These are phyloP conservation scores for Diadophis punctatus DNA, from an alignment of 2,113 vertebrate genomes.

Conservation along the genomic window DNA sequence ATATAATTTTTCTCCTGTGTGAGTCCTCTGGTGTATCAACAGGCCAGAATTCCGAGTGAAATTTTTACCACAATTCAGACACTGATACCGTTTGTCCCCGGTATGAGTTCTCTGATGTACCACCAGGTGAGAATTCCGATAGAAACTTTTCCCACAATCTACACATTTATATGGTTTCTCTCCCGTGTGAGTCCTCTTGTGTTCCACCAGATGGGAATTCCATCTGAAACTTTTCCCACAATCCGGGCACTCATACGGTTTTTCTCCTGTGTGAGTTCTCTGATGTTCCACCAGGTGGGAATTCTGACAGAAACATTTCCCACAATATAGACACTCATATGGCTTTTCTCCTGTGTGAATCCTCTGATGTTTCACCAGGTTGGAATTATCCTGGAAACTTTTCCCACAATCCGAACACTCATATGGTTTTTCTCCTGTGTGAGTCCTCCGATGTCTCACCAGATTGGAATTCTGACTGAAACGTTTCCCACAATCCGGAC, in stretches of 20 bases:
- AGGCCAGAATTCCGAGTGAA: background rate
- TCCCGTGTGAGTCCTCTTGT: too few species aligned
- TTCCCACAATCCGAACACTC: background rate
- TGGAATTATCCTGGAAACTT: too few species aligned
- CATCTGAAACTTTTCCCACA: too few species aligned
- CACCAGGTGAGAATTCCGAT: background rate
- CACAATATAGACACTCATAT: too few species aligned
- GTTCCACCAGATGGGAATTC: too few species aligned
- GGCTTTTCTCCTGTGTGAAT: too few species aligned
- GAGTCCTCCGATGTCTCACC: background rate
- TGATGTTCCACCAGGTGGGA: too few species aligned
- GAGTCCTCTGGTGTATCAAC: background rate
- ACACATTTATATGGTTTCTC: too few species aligned
- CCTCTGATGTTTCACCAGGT: too few species aligned
- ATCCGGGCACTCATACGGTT: too few species aligned
- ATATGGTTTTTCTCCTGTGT: background rate
- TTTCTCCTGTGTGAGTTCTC: too few species aligned
- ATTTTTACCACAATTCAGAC: background rate
- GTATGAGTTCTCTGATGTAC: background rate
- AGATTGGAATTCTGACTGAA: background rate
- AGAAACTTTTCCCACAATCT: background rate
- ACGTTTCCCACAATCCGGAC: background rate
- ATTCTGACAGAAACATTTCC: too few species aligned
- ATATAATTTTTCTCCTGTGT: background rate
- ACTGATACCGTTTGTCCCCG: background rate